phyloP scores from a whole-genome alignment of 2,113 vertebrate species.

The Cebidichthys violaceus region DNA sequence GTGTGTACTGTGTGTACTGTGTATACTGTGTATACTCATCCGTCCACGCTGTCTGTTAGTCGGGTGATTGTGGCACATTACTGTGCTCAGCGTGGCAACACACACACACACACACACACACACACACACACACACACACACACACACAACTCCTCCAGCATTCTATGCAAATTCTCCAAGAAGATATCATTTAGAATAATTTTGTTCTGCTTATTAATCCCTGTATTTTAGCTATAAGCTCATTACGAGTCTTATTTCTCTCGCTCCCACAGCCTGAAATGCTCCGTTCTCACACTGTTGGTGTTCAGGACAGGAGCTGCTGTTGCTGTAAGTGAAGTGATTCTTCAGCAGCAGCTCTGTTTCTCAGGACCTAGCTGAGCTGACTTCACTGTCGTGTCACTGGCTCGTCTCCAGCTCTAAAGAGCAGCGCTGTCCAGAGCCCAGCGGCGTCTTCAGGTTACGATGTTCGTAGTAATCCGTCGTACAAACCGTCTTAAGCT shows the following conservation, averaged over 20 bases:
- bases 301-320: no score
- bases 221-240: background rate
- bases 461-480: background rate
- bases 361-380: background rate
- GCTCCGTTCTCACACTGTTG: background rate
- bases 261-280: background rate
- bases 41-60: slow-evolving; percentile 14
- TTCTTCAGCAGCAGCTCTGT: slow-evolving; percentile 1
- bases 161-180: slow-evolving; percentile 9
- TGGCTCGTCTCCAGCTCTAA: background rate
- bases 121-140: background rate
- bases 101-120: background rate
- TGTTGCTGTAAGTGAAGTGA: background rate
- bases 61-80: slow-evolving; percentile 23
- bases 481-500: background rate
- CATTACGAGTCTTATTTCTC: background rate
- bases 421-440: background rate
- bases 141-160: slow-evolving; percentile 10
- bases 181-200: background rate
- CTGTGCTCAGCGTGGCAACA: background rate
- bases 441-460: background rate
- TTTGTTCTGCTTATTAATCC: background rate
- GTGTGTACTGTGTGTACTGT: no score
- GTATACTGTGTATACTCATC: slow-evolving; percentile 13
- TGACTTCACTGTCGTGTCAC: background rate